Conservation (phyloP, 1,140 invertebrate genomes). For the Drosophila varians region DNA sequence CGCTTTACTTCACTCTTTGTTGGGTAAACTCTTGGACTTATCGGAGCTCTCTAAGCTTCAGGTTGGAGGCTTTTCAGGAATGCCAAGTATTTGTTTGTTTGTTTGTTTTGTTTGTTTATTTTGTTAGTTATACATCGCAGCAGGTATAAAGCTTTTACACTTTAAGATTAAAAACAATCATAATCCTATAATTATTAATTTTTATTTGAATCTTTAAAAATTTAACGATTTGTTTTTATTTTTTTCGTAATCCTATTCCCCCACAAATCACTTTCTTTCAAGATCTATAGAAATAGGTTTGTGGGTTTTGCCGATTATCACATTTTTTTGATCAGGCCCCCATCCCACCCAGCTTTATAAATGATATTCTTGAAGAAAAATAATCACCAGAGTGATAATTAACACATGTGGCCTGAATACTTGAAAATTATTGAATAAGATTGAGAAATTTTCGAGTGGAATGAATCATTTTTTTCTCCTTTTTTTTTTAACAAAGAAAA, state of each 20-base stretch:
- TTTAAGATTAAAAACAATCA: neutral
- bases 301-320: too few species aligned
- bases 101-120: neutral
- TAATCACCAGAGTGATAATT: neutral
- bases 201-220: too few species aligned
- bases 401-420: neutral
- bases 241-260: too few species aligned
- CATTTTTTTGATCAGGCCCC: too few species aligned
- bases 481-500: neutral
- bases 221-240: too few species aligned
- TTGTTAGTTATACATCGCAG: neutral
- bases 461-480: neutral
- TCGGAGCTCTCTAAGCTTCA: neutral
- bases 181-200: too few species aligned
- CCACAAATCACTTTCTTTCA: too few species aligned
- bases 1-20: constrained; percentile 1
- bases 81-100: constrained; percentile 8
- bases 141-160: neutral
- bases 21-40: constrained; percentile 7
- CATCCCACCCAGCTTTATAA: too few species aligned
- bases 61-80: constrained; percentile 1
- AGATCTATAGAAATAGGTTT: too few species aligned
- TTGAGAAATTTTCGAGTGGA: neutral
- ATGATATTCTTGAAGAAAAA: neutral
- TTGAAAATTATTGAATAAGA: neutral